These are phyloP conservation scores for Lasioglossum morio DNA, from an alignment of 2,888 invertebrate genomes.

Conservation along the genomic window DNA sequence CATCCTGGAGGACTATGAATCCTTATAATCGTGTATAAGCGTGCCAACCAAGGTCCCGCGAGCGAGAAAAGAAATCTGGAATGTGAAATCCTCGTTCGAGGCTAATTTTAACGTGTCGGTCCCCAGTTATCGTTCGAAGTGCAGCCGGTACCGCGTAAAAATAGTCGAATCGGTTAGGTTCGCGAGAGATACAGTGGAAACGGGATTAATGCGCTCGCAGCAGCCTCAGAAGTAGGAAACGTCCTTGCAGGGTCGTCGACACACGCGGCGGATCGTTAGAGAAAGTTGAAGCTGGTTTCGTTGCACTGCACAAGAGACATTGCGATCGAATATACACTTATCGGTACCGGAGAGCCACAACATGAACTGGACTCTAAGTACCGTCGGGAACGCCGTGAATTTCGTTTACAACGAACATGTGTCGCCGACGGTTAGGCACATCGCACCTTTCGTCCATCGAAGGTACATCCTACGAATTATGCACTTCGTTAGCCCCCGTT, in stretches of 20 bases:
- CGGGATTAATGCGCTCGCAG: background rate
- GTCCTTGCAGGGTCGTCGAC: slow-evolving; percentile 51
- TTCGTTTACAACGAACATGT: slow-evolving; percentile 74
- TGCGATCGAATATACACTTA: background rate
- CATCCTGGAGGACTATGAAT: background rate
- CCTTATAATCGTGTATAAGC: background rate
- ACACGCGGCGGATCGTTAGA: background rate
- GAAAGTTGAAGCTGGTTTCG: slow-evolving; percentile 15
- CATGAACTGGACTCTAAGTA: slow-evolving; percentile 63
- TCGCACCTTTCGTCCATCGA: slow-evolving; percentile 75
- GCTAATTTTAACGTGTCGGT: background rate
- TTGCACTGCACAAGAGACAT: background rate
- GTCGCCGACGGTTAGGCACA: slow-evolving; percentile 64
- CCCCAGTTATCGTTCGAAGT: slow-evolving; percentile 1
- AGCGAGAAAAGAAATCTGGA: background rate
- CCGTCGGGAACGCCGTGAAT: slow-evolving; percentile 59
- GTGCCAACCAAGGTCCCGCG: background rate
- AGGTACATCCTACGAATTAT: slow-evolving; percentile 67
- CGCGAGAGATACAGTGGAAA: slow-evolving; percentile 1
- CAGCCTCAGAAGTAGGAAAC: slow-evolving; percentile 22
- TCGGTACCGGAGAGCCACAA: background rate
- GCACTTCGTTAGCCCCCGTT: too few relatives aligned
- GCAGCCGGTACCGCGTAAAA: slow-evolving; percentile 3
- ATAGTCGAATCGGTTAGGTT: background rate
- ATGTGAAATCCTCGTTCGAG: background rate